Percentiles rank a stretch among this genome's conserved stretches.
Conservation (phyloP, 2,888 invertebrate genomes). For the Chorisops tibialis region DNA sequence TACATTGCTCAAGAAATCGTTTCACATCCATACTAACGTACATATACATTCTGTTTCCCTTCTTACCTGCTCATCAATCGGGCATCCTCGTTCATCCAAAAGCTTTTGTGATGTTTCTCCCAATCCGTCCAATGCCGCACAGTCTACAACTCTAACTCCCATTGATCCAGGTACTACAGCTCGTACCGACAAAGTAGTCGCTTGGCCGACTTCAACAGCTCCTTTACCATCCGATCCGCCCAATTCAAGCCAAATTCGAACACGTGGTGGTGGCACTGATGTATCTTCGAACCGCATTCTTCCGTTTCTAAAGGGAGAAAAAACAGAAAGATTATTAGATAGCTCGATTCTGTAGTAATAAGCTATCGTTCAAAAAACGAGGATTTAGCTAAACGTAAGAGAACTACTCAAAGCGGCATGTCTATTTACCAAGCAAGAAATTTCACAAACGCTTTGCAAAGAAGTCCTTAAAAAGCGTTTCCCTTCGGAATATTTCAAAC, state of each 20-base stretch:
- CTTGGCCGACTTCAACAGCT: conserved; percentile 69
- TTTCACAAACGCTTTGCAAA: no score
- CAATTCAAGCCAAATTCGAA: conserved; percentile 72
- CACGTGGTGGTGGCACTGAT: conserved; percentile 54
- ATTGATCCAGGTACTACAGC: conserved; percentile 61
- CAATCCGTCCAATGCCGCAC: conserved; percentile 74
- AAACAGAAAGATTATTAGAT: neutral
- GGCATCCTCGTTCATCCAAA: conserved; percentile 70
- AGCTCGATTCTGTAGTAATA: no score
- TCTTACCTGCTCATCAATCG: conserved; percentile 62
- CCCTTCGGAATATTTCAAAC: no score
- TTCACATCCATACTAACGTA: no score
- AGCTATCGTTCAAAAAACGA: no score
- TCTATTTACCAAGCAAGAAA: no score
- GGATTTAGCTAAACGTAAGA: no score
- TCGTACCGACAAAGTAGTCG: conserved; percentile 59
- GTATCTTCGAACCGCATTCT: conserved; percentile 36
- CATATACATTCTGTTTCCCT: no score
- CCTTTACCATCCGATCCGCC: conserved; percentile 53
- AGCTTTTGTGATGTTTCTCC: conserved; percentile 72
- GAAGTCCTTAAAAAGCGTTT: no score
- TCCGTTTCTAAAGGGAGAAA: conserved; percentile 16
- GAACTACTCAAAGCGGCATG: no score
- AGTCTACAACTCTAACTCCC: conserved; percentile 71
- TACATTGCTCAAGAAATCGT: no score